These are phyloP conservation scores for Ophion ellenae DNA, from an alignment of 2,888 invertebrate species.

Conservation along the genomic window DNA sequence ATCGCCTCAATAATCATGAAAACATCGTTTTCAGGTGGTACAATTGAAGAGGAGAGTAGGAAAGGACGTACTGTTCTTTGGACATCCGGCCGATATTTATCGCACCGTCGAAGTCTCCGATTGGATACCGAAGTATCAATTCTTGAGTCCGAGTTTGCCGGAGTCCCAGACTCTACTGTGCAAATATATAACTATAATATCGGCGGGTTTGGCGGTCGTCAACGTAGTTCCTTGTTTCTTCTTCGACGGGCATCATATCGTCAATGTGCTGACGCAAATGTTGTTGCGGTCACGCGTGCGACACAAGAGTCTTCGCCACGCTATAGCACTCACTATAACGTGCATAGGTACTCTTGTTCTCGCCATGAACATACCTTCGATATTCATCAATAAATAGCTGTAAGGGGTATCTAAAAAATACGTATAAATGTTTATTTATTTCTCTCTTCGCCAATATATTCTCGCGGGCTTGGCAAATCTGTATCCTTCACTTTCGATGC, in stretches of 20 bases:
- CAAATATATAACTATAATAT: constrained; percentile 93
- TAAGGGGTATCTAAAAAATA: constrained; percentile 65
- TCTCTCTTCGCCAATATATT: background rate
- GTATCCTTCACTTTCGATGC: constrained; percentile 38
- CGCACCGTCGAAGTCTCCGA: constrained; percentile 90
- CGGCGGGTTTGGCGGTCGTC: constrained; percentile 94
- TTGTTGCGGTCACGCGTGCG: constrained; percentile 84
- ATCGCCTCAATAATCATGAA: too few relatives aligned
- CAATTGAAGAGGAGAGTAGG: constrained; percentile 83
- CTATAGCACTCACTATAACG: constrained; percentile 88
- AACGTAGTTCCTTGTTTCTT: constrained; percentile 97
- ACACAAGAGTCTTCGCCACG: constrained; percentile 86
- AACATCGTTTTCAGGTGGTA: constrained; percentile 75
- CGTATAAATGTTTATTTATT: constrained; percentile 16
- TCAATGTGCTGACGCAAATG: constrained; percentile 88
- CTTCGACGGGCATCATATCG: constrained; percentile 96
- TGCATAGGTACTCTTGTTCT: constrained; percentile 90
- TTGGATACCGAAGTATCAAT: constrained; percentile 89
- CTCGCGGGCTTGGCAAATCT: constrained; percentile 42
- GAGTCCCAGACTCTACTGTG: constrained; percentile 90
- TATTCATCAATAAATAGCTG: constrained; percentile 83
- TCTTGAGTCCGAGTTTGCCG: constrained; percentile 88
- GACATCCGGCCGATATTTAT: constrained; percentile 90
- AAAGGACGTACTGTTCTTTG: constrained; percentile 91
- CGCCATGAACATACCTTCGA: constrained; percentile 87